These are phyloP conservation scores for Matsumurasca onukii DNA, from an alignment of 1,140 invertebrate genomes.

Conservation along the genomic window DNA sequence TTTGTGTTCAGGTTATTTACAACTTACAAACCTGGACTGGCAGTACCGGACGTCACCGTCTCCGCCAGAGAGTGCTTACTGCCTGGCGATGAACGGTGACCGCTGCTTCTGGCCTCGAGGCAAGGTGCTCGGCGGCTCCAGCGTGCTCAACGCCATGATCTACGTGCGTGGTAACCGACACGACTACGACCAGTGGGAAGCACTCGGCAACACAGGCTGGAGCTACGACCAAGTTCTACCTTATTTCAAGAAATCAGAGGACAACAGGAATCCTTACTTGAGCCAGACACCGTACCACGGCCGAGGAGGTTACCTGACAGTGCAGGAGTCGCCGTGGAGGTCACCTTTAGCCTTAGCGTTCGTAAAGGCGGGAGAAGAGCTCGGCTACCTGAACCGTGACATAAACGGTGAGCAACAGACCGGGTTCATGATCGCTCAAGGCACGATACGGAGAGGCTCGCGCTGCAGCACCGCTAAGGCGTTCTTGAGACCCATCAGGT, in stretches of 20 bases:
- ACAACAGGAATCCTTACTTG: conserved; percentile 80
- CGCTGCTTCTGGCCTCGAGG: conserved; percentile 86
- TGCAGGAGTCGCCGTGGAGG: conserved; percentile 79
- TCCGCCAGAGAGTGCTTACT: conserved; percentile 60
- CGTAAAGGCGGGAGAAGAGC: conserved; percentile 73
- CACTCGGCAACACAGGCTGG: conserved; percentile 86
- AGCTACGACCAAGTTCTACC: conserved; percentile 82
- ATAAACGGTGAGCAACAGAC: conserved; percentile 81
- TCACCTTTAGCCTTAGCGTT: conserved; percentile 79
- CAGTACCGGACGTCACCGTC: conserved; percentile 87
- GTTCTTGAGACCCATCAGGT: conserved; percentile 77
- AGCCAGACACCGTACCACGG: conserved; percentile 71
- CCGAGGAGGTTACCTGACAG: conserved; percentile 77
- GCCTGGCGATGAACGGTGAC: conserved; percentile 79
- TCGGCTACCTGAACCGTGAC: conserved; percentile 76
- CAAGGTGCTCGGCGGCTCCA: conserved; percentile 89
- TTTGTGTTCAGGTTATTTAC: too few species aligned
- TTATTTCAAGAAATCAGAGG: conserved; percentile 88
- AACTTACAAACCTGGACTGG: conserved; percentile 86
- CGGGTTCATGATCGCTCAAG: conserved; percentile 83
- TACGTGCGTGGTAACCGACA: conserved; percentile 88
- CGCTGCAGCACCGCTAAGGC: conserved; percentile 88
- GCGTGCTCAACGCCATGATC: conserved; percentile 93
- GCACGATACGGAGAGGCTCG: conserved; percentile 79
- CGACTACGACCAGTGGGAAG: conserved; percentile 92